A percentile compares a stretch with the other conserved stretches of the same genome.
Evolutionary conservation across 2,113 vertebrate genomes (phyloP).

Genomic region (Tachysurus vachellii): DNA sequence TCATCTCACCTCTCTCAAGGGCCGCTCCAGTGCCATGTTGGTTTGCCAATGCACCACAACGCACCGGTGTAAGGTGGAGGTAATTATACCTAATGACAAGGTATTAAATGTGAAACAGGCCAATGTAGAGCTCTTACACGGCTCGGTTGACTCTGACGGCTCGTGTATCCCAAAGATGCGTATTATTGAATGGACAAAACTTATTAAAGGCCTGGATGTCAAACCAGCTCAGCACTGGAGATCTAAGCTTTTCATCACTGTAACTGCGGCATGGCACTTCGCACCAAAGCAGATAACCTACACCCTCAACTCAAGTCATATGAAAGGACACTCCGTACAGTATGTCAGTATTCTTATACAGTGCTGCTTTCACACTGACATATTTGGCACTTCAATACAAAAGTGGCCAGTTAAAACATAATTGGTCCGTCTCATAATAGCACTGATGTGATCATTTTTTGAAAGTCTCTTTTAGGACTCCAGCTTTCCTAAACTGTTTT

Average conservation of each 20-base stretch:
- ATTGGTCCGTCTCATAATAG: slow-evolving; percentile 38
- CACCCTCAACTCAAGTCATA: not conserved
- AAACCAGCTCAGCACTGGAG: slow-evolving; percentile 63
- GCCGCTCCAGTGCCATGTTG: slow-evolving; percentile 42
- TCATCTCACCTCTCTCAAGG: slow-evolving; percentile 35
- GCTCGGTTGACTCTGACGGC: slow-evolving; percentile 54
- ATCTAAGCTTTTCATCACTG: slow-evolving; percentile 42
- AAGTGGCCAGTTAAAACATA: slow-evolving; percentile 19
- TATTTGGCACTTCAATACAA: slow-evolving; percentile 7
- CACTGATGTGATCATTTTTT: slow-evolving; percentile 58
- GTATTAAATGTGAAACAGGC: slow-evolving; percentile 73
- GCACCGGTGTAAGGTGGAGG: slow-evolving; percentile 61
- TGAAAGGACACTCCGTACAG: slow-evolving; percentile 13
- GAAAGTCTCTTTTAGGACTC: slow-evolving; percentile 50
- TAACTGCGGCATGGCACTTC: slow-evolving; percentile 11
- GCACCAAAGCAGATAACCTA: slow-evolving; percentile 8
- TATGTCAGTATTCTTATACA: slow-evolving; percentile 23
- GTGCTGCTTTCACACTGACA: slow-evolving; percentile 17
- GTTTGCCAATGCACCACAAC: slow-evolving; percentile 58
- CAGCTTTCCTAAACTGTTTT: slow-evolving; percentile 57
- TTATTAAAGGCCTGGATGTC: slow-evolving; percentile 72
- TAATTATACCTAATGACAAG: slow-evolving; percentile 71
- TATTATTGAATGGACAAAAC: slow-evolving; percentile 63
- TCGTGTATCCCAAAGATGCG: slow-evolving; percentile 61
- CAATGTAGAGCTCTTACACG: slow-evolving; percentile 67